Conservation (phyloP, 2,888 invertebrate genomes). For the Drosophila aldrichi region DNA sequence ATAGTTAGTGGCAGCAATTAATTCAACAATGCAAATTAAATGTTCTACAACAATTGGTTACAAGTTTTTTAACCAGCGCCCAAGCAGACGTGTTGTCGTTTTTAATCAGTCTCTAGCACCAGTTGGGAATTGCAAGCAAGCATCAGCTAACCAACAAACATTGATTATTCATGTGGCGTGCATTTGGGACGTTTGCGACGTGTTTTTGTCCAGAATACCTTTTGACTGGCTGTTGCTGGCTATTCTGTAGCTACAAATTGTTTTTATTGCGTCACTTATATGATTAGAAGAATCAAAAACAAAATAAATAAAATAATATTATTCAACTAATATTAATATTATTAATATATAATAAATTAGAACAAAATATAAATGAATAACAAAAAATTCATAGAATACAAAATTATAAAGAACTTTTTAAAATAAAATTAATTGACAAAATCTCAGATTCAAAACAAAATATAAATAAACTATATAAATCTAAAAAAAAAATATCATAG, state of each 20-base stretch:
- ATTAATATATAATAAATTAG: too few species aligned
- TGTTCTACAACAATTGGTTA: slow-evolving; percentile 43
- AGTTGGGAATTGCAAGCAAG: slow-evolving; percentile 32
- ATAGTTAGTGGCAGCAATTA: slow-evolving; percentile 34
- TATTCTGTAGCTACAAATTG: not conserved
- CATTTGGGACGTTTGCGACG: slow-evolving; percentile 16
- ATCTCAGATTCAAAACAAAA: too few species aligned
- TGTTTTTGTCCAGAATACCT: not conserved
- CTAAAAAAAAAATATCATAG: too few species aligned
- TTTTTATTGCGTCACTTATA: not conserved
- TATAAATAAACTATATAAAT: too few species aligned
- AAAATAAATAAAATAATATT: too few species aligned
- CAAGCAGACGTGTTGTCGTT: not conserved
- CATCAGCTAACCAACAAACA: slow-evolving; percentile 5
- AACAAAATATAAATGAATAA: too few species aligned
- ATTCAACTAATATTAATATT: too few species aligned
- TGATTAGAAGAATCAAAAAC: too few species aligned
- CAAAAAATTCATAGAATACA: too few species aligned
- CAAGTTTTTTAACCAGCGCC: not conserved
- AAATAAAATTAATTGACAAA: too few species aligned
- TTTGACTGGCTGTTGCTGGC: not conserved
- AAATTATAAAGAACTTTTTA: too few species aligned
- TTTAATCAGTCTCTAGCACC: slow-evolving; percentile 18
- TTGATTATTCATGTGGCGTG: slow-evolving; percentile 40
- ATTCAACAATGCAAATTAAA: slow-evolving; percentile 51